Base-by-base conservation (phyloP, 2,888 invertebrate species). In the Augochlorella aurata region DNA sequence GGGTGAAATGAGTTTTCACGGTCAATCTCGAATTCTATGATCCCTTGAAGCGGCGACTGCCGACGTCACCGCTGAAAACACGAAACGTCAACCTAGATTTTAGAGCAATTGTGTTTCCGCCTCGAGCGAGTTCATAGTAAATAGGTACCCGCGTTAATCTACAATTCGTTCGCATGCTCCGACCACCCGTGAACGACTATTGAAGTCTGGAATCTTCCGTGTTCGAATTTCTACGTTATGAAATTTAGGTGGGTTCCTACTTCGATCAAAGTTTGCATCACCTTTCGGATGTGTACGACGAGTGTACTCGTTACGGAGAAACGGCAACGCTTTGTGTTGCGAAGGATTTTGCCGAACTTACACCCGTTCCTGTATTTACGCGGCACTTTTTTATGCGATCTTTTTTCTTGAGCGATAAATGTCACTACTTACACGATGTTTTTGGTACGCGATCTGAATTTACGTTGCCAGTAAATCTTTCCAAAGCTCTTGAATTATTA, bases 1-100 rank as follows among this genome's bases (percentile, higher is more conserved):
- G 72, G 65, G 69, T 81, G 77, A 74, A 58, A 78, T 52, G 66
- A 29, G n/a, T 71, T 71, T 65, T 66, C 78, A 74, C 45, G 80
- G 72, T 45, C 44, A 67, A 67, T 66, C 70, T 52, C 73, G 69
- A 29, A 10, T 65, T 44, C n/a, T n/a, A 44, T 5, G 65, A 44
- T 44, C n/a, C 44, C n/a, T n/a, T 65, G n/a, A 44, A 44, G 44
- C n/a, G n/a, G 5, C 65, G 38, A 65, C 44, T n/a, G 3, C 65
- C 38, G 65, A 44, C 65, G 5, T 44, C 44, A n/a, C 44, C 5
- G 18, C 38, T 4, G 44, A 44, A 65, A 65, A 65, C 65, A 65
- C 65, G 65, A 65, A 65, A 65, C 63, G 18, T 38, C 63, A 3
- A 58, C 16, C 24, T n/a, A 44, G n/a, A 65, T 44, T 65, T 12